Evolutionary conservation across 1,140 invertebrate genomes (phyloP).

Genomic region (Phenacoccus solenopsis): DNA sequence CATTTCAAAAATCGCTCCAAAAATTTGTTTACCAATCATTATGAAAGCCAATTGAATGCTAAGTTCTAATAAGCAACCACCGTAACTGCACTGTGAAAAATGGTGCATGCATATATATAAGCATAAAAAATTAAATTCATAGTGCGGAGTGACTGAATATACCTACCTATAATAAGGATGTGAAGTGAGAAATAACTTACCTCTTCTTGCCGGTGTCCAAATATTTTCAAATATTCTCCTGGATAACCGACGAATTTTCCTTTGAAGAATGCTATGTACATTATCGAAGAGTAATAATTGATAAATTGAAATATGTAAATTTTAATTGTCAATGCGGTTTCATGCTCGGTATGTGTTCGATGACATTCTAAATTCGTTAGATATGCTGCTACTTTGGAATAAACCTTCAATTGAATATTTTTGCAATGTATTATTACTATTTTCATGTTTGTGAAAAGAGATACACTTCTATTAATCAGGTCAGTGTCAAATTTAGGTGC

Average conservation of each 20-base stretch:
- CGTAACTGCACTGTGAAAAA: slow-evolving; percentile 62
- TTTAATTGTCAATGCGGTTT: slow-evolving; percentile 90
- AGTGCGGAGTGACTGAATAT: slow-evolving; percentile 70
- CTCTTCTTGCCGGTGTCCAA: slow-evolving; percentile 70
- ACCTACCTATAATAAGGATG: slow-evolving; percentile 93
- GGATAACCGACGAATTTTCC: slow-evolving; percentile 80
- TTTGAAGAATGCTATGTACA: slow-evolving; percentile 97
- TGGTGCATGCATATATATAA: no score
- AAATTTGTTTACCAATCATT: slow-evolving; percentile 90
- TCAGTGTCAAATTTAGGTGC: no score
- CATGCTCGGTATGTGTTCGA: slow-evolving; percentile 92
- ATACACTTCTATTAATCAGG: slow-evolving; percentile 86
- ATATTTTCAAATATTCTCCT: slow-evolving; percentile 57
- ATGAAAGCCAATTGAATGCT: slow-evolving; percentile 91
- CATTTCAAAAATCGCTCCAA: slow-evolving; percentile 82
- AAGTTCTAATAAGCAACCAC: slow-evolving; percentile 84
- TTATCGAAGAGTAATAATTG: slow-evolving; percentile 95
- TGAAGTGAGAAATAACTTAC: slow-evolving; percentile 39
- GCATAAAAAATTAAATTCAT: slow-evolving; percentile 58
- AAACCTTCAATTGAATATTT: slow-evolving; percentile 79
- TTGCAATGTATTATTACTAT: slow-evolving; percentile 86
- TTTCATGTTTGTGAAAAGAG: slow-evolving; percentile 95
- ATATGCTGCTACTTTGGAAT: slow-evolving; percentile 74
- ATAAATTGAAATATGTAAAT: slow-evolving; percentile 96
- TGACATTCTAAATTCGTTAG: slow-evolving; percentile 88